Conservation (phyloP, 2,888 invertebrate genomes). For the Trichogramma dendrolimi region DNA sequence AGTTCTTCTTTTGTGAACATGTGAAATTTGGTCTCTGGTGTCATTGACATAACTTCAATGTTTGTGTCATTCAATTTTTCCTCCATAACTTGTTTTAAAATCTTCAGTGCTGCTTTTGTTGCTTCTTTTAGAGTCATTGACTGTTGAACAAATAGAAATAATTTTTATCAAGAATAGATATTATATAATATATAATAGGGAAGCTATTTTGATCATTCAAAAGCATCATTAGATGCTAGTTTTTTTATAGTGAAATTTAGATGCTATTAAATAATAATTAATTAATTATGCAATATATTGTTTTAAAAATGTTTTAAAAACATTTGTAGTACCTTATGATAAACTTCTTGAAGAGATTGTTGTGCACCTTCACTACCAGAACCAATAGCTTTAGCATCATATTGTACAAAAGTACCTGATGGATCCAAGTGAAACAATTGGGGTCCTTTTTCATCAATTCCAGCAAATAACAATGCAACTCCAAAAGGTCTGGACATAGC, state of each 20-base stretch:
- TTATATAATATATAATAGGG: background rate
- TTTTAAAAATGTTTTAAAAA: background rate
- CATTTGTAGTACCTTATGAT: conserved; percentile 52
- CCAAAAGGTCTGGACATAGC: conserved; percentile 98
- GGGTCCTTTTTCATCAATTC: conserved; percentile 89
- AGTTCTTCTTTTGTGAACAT: conserved; percentile 89
- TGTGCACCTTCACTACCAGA: conserved; percentile 99
- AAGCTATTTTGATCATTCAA: background rate
- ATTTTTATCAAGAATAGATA: conserved; percentile 7
- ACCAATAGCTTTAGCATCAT: conserved; percentile 98
- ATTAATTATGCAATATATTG: background rate
- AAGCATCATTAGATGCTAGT: conserved; percentile 2
- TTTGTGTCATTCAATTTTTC: conserved; percentile 95
- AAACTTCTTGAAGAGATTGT: conserved; percentile 78
- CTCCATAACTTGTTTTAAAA: conserved; percentile 99
- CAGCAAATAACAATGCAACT: conserved; percentile 96
- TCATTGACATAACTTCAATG: conserved; percentile 95
- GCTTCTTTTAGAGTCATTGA: conserved; percentile 94
- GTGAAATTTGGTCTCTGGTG: conserved; percentile 75
- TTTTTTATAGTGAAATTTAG: background rate
- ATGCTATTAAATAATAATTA: background rate
- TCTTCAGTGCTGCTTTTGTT: conserved; percentile 82
- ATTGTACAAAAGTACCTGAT: conserved; percentile 96
- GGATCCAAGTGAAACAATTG: conserved; percentile 98
- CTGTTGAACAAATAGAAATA: conserved; percentile 50